These are phyloP conservation scores for Castor canadensis DNA, from an alignment of 2,113 vertebrate genomes.

Conservation along the genomic window DNA sequence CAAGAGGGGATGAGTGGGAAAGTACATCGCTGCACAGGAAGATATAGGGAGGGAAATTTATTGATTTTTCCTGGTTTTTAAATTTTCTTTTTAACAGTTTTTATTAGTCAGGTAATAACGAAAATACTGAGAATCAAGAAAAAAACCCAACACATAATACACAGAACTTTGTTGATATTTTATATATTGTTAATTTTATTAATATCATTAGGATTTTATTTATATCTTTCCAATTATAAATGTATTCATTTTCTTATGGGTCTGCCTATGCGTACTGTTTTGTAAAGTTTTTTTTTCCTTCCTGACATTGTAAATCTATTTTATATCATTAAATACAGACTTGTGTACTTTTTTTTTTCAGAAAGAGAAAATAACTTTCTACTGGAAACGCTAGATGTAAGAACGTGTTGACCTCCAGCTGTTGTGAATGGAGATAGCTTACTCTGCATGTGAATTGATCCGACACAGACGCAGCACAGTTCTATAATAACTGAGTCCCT, in stretches of 20 bases:
- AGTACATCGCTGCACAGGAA: background rate
- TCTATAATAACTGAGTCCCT: background rate
- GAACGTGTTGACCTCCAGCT: background rate
- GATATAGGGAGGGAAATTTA: background rate
- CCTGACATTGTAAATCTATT: background rate
- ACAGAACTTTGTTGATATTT: background rate
- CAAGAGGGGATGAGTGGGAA: background rate
- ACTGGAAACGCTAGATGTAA: background rate
- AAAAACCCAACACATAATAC: background rate
- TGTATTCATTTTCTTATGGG: background rate
- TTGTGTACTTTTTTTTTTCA: slow-evolving; percentile 2
- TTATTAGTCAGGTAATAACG: background rate
- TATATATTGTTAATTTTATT: background rate
- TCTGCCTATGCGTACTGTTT: background rate
- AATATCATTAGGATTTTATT: background rate
- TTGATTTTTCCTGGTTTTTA: background rate
- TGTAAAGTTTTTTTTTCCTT: background rate
- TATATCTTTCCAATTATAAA: background rate
- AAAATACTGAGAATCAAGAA: slow-evolving; percentile 32
- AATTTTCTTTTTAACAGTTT: background rate
- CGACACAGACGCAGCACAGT: background rate
- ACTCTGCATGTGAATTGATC: background rate
- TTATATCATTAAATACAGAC: background rate
- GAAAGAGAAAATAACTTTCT: background rate
- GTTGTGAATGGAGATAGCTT: background rate